These are phyloP conservation scores for Oryzias celebensis DNA, from an alignment of 2,113 vertebrate species.

Conservation along the genomic window DNA sequence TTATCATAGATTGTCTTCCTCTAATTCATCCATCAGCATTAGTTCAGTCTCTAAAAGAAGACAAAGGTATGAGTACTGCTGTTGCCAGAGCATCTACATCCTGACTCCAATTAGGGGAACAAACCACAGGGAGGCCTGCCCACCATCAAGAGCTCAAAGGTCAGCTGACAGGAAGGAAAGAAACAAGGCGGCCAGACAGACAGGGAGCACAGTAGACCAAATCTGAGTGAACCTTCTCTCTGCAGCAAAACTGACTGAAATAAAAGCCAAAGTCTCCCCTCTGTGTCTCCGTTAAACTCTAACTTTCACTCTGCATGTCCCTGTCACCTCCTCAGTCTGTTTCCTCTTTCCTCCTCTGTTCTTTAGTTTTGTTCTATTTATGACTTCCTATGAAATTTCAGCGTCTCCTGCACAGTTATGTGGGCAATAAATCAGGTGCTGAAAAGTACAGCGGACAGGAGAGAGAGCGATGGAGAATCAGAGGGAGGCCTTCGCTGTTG, in stretches of 20 bases:
- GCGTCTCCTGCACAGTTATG: slow-evolving; percentile 74
- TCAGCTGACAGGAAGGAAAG: slow-evolving; percentile 67
- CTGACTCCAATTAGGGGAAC: slow-evolving; percentile 74
- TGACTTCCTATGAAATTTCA: slow-evolving; percentile 79
- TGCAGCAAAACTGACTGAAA: slow-evolving; percentile 48
- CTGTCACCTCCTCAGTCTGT: slow-evolving; percentile 59
- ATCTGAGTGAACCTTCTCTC: slow-evolving; percentile 31
- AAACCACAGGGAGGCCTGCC: slow-evolving; percentile 64
- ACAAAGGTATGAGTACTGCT: slow-evolving; percentile 24
- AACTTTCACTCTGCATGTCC: slow-evolving; percentile 57
- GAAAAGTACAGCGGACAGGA: slow-evolving; percentile 85
- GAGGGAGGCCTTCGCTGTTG: slow-evolving; percentile 77
- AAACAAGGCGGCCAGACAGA: slow-evolving; percentile 46
- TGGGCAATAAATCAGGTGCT: slow-evolving; percentile 84
- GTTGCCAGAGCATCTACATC: slow-evolving; percentile 66
- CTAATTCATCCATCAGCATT: slow-evolving; percentile 14
- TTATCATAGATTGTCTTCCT: slow-evolving; percentile 12
- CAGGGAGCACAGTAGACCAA: slow-evolving; percentile 44
- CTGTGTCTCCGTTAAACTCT: slow-evolving; percentile 38
- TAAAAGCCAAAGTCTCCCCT: slow-evolving; percentile 46
- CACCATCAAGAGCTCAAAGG: slow-evolving; percentile 65
- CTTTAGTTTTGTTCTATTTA: slow-evolving; percentile 75
- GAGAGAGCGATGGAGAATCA: slow-evolving; percentile 78
- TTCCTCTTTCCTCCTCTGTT: slow-evolving; percentile 65
- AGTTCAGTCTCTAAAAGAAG: slow-evolving; percentile 27